These are phyloP conservation scores for Mizuhopecten yessoensis DNA, from an alignment of 1,140 invertebrate genomes.

Conservation along the genomic window DNA sequence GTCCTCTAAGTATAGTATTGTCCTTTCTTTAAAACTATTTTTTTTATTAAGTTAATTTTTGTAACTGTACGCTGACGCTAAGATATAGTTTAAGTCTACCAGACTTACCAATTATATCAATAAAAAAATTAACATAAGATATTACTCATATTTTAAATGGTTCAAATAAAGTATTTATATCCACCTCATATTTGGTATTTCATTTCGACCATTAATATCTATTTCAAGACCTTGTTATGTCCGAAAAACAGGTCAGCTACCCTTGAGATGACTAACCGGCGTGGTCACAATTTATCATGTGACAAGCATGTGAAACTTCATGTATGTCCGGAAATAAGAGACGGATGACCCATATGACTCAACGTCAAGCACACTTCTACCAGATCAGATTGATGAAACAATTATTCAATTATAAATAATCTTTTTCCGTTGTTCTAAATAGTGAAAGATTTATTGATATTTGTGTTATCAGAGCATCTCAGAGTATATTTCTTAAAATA, in stretches of 20 bases:
- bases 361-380: background rate
- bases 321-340: background rate
- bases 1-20: too few relatives aligned
- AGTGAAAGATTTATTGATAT: background rate
- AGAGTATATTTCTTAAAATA: background rate
- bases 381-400: background rate
- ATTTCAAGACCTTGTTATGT: background rate
- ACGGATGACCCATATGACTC: conserved; percentile 14
- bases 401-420: background rate
- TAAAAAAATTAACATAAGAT: too few relatives aligned
- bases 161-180: too few relatives aligned
- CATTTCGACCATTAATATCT: background rate
- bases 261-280: background rate
- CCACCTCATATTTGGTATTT: background rate
- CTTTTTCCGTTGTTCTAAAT: background rate
- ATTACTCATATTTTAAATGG: too few relatives aligned
- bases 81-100: too few relatives aligned
- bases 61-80: too few relatives aligned
- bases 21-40: too few relatives aligned
- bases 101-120: too few relatives aligned
- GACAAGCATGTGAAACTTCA: conserved; percentile 13
- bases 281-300: background rate
- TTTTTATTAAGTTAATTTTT: too few relatives aligned
- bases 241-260: background rate
- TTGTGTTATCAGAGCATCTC: background rate